Evolutionary conservation across 2,888 invertebrate species (phyloP).

Genomic region (Drosophila melanosoma): DNA sequence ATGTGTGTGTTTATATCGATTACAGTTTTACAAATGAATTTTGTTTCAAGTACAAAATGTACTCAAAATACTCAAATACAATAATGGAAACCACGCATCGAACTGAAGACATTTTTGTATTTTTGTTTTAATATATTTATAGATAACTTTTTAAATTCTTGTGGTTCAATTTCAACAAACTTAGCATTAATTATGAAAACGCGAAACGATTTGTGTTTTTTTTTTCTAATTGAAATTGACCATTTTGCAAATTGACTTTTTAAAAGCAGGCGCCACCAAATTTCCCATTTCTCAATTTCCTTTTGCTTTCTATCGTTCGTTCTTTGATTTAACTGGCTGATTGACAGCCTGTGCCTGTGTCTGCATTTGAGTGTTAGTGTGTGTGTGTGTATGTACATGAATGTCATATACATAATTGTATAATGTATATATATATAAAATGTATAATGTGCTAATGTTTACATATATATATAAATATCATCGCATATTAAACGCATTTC

Average conservation of each 20-base stretch:
- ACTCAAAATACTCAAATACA: conserved; percentile 40
- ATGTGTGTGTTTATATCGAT: conserved; percentile 42
- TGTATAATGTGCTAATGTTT: conserved; percentile 45
- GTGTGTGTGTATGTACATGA: conserved; percentile 68
- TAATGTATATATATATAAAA: conserved; percentile 35
- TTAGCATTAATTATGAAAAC: conserved; percentile 68
- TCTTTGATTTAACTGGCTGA: conserved; percentile 41
- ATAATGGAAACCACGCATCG: conserved; percentile 78
- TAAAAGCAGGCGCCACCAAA: conserved; percentile 49
- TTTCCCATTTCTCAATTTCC: conserved; percentile 2
- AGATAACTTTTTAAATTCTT: conserved; percentile 49
- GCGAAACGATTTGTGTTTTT: conserved; percentile 39
- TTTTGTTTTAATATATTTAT: conserved; percentile 24
- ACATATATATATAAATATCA: conserved; percentile 30
- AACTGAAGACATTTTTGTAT: conserved; percentile 67
- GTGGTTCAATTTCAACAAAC: conserved; percentile 68
- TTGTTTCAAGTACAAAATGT: conserved; percentile 65
- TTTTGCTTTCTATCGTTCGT: conserved; percentile 15
- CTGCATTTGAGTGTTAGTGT: conserved; percentile 4
- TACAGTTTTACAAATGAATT: conserved; percentile 71
- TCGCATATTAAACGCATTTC: conserved; percentile 74
- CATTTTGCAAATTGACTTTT: conserved; percentile 66
- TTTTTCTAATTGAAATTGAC: conserved; percentile 55
- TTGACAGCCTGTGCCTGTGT: conserved; percentile 43
- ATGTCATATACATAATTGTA: conserved; percentile 78